Conservation (phyloP, 2,888 invertebrate species). For the Atethmia centrago region DNA sequence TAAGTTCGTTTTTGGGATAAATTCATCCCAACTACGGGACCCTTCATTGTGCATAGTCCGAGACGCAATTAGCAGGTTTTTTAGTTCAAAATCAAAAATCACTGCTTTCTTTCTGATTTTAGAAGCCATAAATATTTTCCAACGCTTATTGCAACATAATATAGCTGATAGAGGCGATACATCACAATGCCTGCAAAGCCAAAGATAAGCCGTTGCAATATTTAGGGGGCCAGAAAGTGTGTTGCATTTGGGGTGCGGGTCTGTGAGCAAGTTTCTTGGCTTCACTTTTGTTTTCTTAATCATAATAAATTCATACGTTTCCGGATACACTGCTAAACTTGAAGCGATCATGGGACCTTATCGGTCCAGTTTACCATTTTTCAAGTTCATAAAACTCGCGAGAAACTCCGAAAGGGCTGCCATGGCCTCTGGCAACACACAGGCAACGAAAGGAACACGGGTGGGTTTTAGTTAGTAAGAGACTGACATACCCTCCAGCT, state of each 20-base stretch:
- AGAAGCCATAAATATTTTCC: not conserved
- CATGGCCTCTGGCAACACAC: no score
- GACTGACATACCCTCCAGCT: no score
- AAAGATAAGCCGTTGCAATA: constrained; percentile 52
- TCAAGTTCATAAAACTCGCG: not conserved
- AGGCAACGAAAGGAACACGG: no score
- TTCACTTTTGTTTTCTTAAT: constrained; percentile 14
- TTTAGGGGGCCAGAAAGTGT: constrained; percentile 23
- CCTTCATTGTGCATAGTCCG: no score
- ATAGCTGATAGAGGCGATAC: constrained; percentile 23
- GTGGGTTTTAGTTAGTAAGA: no score
- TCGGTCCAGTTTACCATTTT: not conserved
- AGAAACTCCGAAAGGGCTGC: no score
- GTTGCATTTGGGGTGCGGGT: constrained; percentile 34
- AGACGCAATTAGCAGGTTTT: no score
- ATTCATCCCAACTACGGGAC: no score
- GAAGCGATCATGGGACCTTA: not conserved
- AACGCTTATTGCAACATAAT: constrained; percentile 17
- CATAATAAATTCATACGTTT: not conserved
- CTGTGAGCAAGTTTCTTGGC: not conserved
- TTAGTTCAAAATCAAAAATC: not conserved
- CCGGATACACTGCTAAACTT: not conserved
- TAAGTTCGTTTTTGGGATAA: no score
- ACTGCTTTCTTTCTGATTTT: not conserved
- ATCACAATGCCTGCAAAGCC: constrained; percentile 43